Base-by-base conservation (phyloP, 2,888 invertebrate species). In the Antheraea assamensis region DNA sequence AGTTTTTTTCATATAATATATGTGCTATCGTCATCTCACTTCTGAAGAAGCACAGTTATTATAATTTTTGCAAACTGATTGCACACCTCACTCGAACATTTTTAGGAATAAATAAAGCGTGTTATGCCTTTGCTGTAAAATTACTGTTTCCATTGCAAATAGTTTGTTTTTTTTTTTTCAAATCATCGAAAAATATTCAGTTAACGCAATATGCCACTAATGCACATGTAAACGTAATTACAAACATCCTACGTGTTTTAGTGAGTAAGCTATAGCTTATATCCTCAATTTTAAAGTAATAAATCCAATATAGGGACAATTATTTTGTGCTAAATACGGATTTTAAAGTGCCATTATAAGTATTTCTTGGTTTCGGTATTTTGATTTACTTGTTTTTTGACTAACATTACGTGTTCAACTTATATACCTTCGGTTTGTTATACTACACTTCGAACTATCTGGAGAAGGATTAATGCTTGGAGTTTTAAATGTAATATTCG, bases 211-310 rank as follows among this genome's bases (percentile, higher is more conserved):
- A 17, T 21, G n/a, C n/a, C 55, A 61, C 61, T 61, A 61, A 61
- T 61, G 61, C 15, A 27, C 61, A 61, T 61, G 24, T 15, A 10
- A 61, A 61, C 17, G 24, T 21, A 66, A 66, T 66, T 35, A 66
- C 31, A 31, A 21, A 35, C 66, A 66, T 66, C 66, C 66, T 66
- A 35, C 66, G 8, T 24, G 35, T 66, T 35, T 21, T 66, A 31
- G 21, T 66, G 31, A 21, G 31, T 66, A 21, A 8, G 21, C 2
- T 66, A 21, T 17, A 17, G 61, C 15, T 35, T 66, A 66, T 35
- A 21, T 66, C 66, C 66, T 66, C 66, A 66, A 66, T 66, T 64
- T 66, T 35, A 19, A 66, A 66, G 66, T 35, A 31, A 66, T 66
- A 13, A 35, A 31, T 66, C 35, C 4, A 66, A 31, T 66, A 61